Evolutionary conservation across 2,113 vertebrate genomes (phyloP).

Genomic region (Megaceryle torquata): DNA sequence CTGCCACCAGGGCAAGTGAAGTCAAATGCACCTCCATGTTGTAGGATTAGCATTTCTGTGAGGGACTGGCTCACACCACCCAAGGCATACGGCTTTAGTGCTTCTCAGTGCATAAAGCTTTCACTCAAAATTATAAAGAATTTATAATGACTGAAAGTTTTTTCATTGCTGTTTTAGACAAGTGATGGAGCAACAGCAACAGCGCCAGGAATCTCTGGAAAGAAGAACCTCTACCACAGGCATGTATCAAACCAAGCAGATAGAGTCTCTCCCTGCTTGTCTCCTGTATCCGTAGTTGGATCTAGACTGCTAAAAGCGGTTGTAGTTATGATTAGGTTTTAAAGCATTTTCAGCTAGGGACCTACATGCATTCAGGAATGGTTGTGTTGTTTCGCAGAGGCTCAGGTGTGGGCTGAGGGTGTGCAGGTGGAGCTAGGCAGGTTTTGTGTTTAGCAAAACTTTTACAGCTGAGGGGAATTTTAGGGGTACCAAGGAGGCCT

Average conservation of each 20-base stretch:
- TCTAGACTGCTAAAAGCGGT: neutral
- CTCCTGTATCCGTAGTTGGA: neutral
- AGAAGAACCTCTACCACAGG: constrained; percentile 93
- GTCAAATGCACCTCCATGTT: neutral
- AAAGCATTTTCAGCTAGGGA: neutral
- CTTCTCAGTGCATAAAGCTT: neutral
- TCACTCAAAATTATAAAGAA: neutral
- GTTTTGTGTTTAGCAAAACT: neutral
- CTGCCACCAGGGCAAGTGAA: neutral
- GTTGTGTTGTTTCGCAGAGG: neutral
- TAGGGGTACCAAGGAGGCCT: neutral
- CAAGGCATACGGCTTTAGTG: neutral
- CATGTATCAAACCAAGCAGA: constrained; percentile 52
- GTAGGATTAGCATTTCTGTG: accelerated
- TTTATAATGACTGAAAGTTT: neutral
- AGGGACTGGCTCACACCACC: neutral
- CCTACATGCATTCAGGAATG: neutral
- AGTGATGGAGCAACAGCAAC: constrained; percentile 90
- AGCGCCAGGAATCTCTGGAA: constrained; percentile 91
- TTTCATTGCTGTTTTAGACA: constrained; percentile 78
- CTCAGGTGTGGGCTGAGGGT: neutral
- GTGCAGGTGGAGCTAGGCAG: neutral
- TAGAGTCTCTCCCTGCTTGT: neutral
- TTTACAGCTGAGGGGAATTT: neutral
- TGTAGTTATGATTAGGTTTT: neutral